phyloP scores from a whole-genome alignment of 37 sponge, comb jelly and placozoan genomes.

The Geodia barretti region DNA sequence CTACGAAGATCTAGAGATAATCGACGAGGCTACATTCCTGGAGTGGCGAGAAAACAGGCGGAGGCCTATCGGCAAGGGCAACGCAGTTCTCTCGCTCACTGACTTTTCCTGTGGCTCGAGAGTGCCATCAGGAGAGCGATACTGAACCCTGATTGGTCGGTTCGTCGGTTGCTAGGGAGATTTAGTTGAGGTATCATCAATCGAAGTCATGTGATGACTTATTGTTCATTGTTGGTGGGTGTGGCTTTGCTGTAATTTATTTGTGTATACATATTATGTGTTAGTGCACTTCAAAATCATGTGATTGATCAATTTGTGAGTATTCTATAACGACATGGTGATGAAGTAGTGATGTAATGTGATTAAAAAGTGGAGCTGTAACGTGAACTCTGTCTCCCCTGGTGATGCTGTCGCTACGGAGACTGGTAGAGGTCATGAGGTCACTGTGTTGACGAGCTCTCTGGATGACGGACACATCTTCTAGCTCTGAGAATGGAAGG shows the following conservation, averaged over 20 bases:
- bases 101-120: slow-evolving; percentile 66
- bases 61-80: slow-evolving; percentile 48
- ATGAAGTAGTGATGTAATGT: not conserved
- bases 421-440: slow-evolving; percentile 46
- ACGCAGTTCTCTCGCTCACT: slow-evolving; percentile 25
- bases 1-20: slow-evolving; percentile 52
- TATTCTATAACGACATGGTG: not conserved
- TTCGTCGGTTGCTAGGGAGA: not conserved
- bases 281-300: too few species aligned
- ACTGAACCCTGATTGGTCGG: not conserved
- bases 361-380: not conserved
- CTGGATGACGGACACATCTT: not conserved
- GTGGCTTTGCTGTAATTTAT: not conserved
- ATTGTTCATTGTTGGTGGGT: not conserved
- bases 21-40: slow-evolving; percentile 39
- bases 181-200: not conserved
- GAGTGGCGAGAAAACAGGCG: slow-evolving; percentile 41
- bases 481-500: slow-evolving; percentile 23
- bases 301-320: not conserved
- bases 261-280: too few species aligned
- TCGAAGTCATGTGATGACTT: not conserved
- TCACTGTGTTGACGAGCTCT: slow-evolving; percentile 54
- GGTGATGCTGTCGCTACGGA: slow-evolving; percentile 71
- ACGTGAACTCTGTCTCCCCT: slow-evolving; percentile 53
- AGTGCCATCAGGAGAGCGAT: not conserved